Conservation (phyloP, 2,113 vertebrate genomes). For the Hemicordylus capensis region DNA sequence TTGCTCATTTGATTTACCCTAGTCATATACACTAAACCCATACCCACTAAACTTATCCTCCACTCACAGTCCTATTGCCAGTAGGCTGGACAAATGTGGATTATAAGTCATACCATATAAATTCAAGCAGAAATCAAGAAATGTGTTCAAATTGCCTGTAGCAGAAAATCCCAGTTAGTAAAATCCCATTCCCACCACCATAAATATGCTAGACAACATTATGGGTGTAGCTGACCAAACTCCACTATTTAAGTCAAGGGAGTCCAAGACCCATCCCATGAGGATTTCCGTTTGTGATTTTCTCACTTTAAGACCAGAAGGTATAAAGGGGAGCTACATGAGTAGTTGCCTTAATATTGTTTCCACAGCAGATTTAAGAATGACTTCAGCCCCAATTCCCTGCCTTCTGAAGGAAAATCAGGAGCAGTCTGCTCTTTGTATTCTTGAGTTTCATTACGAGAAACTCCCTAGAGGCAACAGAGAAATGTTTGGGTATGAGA, state of each 20-base stretch:
- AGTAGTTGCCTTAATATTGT: neutral
- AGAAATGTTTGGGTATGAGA: neutral
- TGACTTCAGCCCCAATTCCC: neutral
- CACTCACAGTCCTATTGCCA: too few relatives aligned
- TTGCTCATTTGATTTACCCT: too few relatives aligned
- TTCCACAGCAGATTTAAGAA: neutral
- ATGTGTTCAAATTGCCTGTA: neutral
- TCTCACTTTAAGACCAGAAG: too few relatives aligned
- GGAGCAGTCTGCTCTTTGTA: neutral
- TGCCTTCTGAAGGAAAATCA: neutral
- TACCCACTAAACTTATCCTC: too few relatives aligned
- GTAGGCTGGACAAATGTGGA: too few relatives aligned
- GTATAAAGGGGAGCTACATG: neutral
- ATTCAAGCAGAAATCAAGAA: neutral
- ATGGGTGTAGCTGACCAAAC: neutral
- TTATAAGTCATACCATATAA: neutral
- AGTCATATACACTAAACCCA: neutral
- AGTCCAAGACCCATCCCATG: neutral
- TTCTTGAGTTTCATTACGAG: neutral
- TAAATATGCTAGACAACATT: neutral
- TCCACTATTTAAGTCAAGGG: neutral
- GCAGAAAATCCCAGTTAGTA: too few relatives aligned
- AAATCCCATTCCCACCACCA: too few relatives aligned
- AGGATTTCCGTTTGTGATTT: too few relatives aligned
- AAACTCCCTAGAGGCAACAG: too few relatives aligned